A percentile compares a stretch with the other conserved stretches of the same genome.
Conservation (phyloP, 2,113 vertebrate genomes). For the Uria lomvia region DNA sequence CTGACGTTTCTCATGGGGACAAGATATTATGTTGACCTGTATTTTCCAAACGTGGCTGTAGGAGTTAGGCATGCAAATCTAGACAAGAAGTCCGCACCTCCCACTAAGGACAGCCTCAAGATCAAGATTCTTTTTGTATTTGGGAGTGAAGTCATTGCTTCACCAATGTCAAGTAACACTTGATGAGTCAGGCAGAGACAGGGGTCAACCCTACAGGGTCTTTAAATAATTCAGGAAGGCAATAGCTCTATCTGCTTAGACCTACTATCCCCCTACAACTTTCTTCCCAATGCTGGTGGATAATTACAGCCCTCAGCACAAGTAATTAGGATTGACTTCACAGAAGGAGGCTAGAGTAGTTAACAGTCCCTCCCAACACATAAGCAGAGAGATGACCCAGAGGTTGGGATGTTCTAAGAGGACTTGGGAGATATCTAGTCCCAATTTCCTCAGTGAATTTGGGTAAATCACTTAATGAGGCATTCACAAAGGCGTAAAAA, state of each 20-base stretch:
- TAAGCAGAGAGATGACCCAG: neutral
- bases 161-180: neutral
- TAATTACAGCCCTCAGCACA: neutral
- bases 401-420: neutral
- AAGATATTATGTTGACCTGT: neutral
- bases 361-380: neutral
- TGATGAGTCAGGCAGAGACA: neutral
- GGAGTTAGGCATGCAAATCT: neutral
- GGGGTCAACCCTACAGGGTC: neutral
- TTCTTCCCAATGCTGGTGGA: neutral
- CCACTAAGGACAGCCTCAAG: neutral
- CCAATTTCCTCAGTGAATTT: neutral
- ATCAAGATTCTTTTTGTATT: neutral
- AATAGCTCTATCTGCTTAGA: neutral
- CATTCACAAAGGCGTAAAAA: neutral
- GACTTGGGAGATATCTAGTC: neutral
- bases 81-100: neutral
- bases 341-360: neutral
- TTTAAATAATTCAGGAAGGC: neutral
- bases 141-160: neutral
- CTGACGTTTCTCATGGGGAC: neutral
- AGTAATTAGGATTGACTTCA: neutral
- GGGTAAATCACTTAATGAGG: conserved; percentile 31
- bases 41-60: neutral
- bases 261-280: neutral